A percentile compares a stretch with the other conserved stretches of the same genome.
Evolutionary conservation across 1,140 invertebrate species (phyloP).

Genomic region (Stratiolaelaps scimitus): DNA sequence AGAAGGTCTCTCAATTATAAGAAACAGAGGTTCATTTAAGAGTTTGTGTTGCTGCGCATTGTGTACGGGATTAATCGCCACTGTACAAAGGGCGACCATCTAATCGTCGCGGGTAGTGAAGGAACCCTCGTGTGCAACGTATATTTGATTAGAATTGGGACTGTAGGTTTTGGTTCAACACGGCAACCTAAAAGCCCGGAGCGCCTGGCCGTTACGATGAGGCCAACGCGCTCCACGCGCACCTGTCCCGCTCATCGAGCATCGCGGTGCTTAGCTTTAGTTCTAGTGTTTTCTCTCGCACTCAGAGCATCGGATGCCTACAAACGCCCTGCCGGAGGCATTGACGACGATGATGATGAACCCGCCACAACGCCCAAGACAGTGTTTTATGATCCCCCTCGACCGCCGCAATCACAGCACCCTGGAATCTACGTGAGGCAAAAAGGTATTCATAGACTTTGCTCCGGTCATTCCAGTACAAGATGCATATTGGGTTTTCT

Average conservation of each 20-base stretch:
- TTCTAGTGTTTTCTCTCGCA: background rate
- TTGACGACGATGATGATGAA: conserved; percentile 15
- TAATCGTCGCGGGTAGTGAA: too few relatives aligned
- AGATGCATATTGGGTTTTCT: too few relatives aligned
- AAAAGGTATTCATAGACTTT: background rate
- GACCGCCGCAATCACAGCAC: conserved; percentile 12
- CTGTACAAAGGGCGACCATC: too few relatives aligned
- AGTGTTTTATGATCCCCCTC: conserved; percentile 16
- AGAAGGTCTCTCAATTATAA: too few relatives aligned
- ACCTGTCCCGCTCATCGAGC: too few relatives aligned
- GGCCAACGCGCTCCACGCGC: background rate
- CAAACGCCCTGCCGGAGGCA: background rate
- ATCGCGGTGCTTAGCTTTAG: background rate
- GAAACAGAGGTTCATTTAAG: too few relatives aligned
- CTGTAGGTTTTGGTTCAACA: background rate
- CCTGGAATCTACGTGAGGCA: conserved; percentile 17
- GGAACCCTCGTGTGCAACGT: too few relatives aligned
- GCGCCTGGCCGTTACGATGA: conserved; percentile 61
- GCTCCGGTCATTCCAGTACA: too few relatives aligned
- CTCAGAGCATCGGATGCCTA: background rate
- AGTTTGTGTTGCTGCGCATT: too few relatives aligned
- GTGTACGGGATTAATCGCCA: too few relatives aligned
- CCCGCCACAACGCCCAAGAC: background rate
- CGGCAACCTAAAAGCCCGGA: background rate
- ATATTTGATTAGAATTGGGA: too few relatives aligned